Evolutionary conservation across 2,113 vertebrate species (phyloP), one percentile per base, ranked within the genome.

Genomic region (Oxygymnocypris stewartii): DNA sequence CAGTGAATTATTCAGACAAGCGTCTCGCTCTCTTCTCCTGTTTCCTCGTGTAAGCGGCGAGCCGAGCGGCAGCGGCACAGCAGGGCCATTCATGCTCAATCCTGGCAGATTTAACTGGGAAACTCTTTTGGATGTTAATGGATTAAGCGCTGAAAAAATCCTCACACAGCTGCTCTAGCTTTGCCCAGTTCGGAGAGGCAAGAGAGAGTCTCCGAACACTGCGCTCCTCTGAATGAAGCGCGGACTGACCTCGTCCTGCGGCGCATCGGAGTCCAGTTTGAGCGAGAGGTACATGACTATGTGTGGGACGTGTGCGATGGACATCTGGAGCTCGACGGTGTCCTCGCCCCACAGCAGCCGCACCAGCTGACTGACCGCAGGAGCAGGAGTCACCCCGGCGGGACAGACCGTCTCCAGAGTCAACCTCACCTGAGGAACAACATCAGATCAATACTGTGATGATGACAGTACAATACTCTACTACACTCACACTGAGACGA

Each of bases 281-380:
- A 97, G 95, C 0, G 96, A 94, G 88, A 99, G 96, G 88, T 96
- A 99, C 97, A 99, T 97, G 88, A 94, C 82, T 2, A 97, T 90
- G 61, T 98, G 97, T 4, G 97, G 97, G 82, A 94, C 85, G 0
- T 92, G 93, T n/a, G 92, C 93, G 0, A 95, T 69, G 54, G 92
- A 93, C 93, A 96, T 96, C 86, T 96, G 96, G 9, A 92, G 89
- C 23, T 94, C 94, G 0, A 78, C 89, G 0, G 89, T 91, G 35
- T 97, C 96, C 77, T 96, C 95, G 31, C 96, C 96, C 96, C 96
- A 97, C 4, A 99, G 92, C 10, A 98, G 94, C 54, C 94, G 96
- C 84, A 96, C 94, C 88, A 98, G 93, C 88, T 96, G 97, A 84
- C 92, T 96, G 88, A 96, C 94, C 0, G 93, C 92, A 2, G 94